Evolutionary conservation across 2,888 invertebrate genomes (phyloP).

Genomic region (Pachydiplax longipennis): DNA sequence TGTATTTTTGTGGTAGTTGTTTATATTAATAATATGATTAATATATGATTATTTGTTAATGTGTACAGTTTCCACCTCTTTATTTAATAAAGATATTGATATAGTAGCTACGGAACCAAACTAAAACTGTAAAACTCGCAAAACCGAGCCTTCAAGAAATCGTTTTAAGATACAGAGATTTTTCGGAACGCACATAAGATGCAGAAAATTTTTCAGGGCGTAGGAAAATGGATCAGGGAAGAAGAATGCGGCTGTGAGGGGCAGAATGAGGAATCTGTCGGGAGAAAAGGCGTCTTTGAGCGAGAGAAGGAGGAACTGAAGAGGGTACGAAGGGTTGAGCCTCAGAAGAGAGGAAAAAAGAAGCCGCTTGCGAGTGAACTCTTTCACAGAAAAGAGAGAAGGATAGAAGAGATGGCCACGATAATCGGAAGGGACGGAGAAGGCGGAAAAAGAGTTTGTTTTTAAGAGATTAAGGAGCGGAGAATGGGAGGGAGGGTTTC

Average conservation of each 20-base stretch:
- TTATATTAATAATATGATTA: too few relatives aligned
- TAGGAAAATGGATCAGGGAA: background rate
- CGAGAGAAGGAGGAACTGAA: background rate
- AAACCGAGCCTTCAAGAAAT: too few relatives aligned
- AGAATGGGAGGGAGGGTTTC: background rate
- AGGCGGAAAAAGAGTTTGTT: background rate
- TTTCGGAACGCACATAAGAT: too few relatives aligned
- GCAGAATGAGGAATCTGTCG: background rate
- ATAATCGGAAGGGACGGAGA: background rate
- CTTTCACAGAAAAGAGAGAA: background rate
- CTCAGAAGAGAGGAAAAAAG: background rate
- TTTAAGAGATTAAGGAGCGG: background rate
- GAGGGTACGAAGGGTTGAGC: background rate
- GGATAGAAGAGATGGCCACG: background rate
- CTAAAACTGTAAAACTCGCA: too few relatives aligned
- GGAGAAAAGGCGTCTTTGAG: background rate
- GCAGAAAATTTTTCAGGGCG: too few relatives aligned
- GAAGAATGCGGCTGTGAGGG: background rate
- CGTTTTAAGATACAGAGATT: too few relatives aligned
- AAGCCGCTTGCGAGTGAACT: background rate
- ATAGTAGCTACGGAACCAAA: too few relatives aligned
- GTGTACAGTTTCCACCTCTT: too few relatives aligned
- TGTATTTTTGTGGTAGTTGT: too few relatives aligned
- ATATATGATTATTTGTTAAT: too few relatives aligned
- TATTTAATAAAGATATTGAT: too few relatives aligned